A percentile compares a stretch with the other conserved stretches of the same genome.
Evolutionary conservation across 2,888 invertebrate genomes (phyloP).

Genomic region (Eupithecia subfuscata): DNA sequence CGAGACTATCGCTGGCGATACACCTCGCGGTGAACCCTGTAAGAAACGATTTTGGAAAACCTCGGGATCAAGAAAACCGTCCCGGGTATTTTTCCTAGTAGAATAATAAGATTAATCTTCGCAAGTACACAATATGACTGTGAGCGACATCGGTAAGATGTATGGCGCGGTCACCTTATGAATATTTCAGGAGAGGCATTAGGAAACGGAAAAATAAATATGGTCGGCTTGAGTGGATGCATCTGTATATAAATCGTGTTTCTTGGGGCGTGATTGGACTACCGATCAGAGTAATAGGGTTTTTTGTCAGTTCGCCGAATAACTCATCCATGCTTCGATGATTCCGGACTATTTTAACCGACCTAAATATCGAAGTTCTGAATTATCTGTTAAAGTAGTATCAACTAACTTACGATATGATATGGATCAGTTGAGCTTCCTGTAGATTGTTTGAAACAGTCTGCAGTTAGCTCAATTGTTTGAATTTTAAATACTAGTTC

Average conservation of each 20-base stretch:
- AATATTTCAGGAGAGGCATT: constrained; percentile 81
- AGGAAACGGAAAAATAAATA: constrained; percentile 81
- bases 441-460: no score
- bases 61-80: background rate
- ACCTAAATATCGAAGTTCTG: background rate
- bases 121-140: constrained; percentile 57
- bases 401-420: background rate
- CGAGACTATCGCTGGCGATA: background rate
- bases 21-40: background rate
- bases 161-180: constrained; percentile 77
- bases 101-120: constrained; percentile 13
- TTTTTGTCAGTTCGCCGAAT: constrained; percentile 16
- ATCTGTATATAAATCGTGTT: constrained; percentile 80
- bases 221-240: constrained; percentile 57
- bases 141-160: constrained; percentile 73
- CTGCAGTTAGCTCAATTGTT: no score
- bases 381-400: background rate
- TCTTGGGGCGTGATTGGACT: constrained; percentile 66
- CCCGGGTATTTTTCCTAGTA: background rate
- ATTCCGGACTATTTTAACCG: background rate
- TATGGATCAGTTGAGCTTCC: no score
- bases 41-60: background rate
- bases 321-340: constrained; percentile 17
- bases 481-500: no score
- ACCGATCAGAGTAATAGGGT: constrained; percentile 23